Percentiles rank a stretch among this genome's conserved stretches.
phyloP scores from a whole-genome alignment of 2,888 invertebrate genomes.

The Pedicia rivosa region DNA sequence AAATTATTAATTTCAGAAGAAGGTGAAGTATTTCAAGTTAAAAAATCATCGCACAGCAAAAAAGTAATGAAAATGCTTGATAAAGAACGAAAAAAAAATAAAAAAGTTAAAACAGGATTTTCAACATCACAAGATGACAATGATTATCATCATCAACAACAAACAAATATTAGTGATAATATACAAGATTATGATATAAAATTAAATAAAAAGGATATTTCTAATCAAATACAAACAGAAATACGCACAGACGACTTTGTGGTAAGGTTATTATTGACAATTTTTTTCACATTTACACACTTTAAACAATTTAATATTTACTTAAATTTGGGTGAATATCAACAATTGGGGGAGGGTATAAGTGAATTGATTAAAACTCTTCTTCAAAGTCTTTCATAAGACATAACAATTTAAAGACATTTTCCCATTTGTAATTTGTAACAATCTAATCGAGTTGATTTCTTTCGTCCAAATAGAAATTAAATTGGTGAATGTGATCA shows the following conservation, averaged over 20 bases:
- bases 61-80: constrained; percentile 71
- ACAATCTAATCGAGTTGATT: no score
- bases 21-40: constrained; percentile 85
- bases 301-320: no score
- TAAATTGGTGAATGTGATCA: no score
- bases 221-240: constrained; percentile 45
- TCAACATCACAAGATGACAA: constrained; percentile 18
- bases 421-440: no score
- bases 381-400: no score
- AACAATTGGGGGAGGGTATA: no score
- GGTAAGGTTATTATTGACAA: constrained; percentile 38
- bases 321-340: no score
- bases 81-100: constrained; percentile 51
- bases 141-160: no score
- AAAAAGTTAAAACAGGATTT: constrained; percentile 15
- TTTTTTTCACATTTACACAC: constrained; percentile 21
- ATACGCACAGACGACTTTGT: constrained; percentile 54
- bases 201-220: constrained; percentile 20
- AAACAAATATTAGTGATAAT: no score
- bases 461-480: no score
- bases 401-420: no score
- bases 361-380: no score
- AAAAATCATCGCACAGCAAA: constrained; percentile 88
- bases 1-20: constrained; percentile 40
- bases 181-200: constrained; percentile 6